These are phyloP conservation scores for Platanista minor DNA, from an alignment of 2,113 vertebrate species.

Conservation along the genomic window DNA sequence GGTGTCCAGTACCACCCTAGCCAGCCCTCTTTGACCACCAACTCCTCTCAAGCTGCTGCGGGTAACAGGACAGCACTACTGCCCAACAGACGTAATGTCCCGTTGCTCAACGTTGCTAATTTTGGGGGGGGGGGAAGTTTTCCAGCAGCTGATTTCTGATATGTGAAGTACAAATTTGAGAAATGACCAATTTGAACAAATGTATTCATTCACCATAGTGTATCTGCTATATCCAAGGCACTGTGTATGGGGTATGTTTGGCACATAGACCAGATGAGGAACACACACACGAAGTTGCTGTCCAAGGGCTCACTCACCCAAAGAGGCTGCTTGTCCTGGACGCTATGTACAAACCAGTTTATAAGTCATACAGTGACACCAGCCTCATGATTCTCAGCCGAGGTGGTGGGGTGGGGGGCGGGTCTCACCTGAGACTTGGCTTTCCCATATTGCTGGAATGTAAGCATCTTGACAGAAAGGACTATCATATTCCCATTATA, in stretches of 20 bases:
- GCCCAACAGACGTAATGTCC: not conserved
- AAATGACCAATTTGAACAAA: not conserved
- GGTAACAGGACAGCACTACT: not conserved
- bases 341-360: not conserved
- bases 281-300: not conserved
- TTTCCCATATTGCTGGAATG: not conserved
- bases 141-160: not conserved
- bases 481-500: fast-evolving
- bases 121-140: not conserved
- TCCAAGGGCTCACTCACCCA: not conserved
- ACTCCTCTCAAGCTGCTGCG: not conserved
- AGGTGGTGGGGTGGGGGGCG: not conserved
- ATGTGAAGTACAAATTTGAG: not conserved
- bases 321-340: too few relatives aligned
- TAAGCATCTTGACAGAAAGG: not conserved
- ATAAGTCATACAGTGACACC: not conserved
- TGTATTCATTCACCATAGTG: not conserved
- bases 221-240: not conserved
- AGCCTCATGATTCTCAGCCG: not conserved
- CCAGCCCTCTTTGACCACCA: not conserved
- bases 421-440: not conserved
- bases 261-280: not conserved
- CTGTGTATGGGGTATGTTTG: too few relatives aligned
- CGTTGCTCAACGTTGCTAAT: not conserved
- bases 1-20: not conserved